Conservation (phyloP, 2,888 invertebrate species). For the Lepidonotus clava region DNA sequence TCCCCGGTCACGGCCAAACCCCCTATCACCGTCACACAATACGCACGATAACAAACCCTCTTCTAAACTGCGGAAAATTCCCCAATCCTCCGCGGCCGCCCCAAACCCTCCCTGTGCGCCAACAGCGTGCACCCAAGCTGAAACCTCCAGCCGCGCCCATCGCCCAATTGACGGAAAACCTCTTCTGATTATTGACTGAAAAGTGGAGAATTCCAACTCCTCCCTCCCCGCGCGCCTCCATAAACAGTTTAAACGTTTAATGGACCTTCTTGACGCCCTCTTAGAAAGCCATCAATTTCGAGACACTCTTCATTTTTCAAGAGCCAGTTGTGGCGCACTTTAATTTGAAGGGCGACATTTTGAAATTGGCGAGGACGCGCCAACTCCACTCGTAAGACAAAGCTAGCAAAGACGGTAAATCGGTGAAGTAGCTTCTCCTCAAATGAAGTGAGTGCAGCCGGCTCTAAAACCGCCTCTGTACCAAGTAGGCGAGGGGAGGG, state of each 20-base stretch:
- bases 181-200: no score
- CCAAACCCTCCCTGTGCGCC: no score
- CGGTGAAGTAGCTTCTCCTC: slow-evolving; percentile 7
- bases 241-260: slow-evolving; percentile 37
- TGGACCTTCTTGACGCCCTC: neutral
- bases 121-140: no score
- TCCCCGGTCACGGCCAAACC: neutral
- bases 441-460: neutral
- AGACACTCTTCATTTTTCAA: neutral
- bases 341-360: slow-evolving; percentile 38
- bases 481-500: neutral
- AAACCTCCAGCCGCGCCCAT: no score
- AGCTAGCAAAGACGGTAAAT: neutral
- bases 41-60: no score
- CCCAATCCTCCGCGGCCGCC: no score
- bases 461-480: neutral
- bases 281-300: slow-evolving; percentile 13
- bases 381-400: slow-evolving; percentile 44
- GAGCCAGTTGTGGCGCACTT: slow-evolving; percentile 8
- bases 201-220: neutral
- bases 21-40: no score
- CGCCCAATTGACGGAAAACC: no score
- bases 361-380: slow-evolving; percentile 12
- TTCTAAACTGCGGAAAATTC: no score
- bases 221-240: neutral